A percentile compares a stretch with the other conserved stretches of the same genome.
These are phyloP conservation scores for Adoxophyes honmai DNA, from an alignment of 1,140 invertebrate genomes.

Conservation along the genomic window DNA sequence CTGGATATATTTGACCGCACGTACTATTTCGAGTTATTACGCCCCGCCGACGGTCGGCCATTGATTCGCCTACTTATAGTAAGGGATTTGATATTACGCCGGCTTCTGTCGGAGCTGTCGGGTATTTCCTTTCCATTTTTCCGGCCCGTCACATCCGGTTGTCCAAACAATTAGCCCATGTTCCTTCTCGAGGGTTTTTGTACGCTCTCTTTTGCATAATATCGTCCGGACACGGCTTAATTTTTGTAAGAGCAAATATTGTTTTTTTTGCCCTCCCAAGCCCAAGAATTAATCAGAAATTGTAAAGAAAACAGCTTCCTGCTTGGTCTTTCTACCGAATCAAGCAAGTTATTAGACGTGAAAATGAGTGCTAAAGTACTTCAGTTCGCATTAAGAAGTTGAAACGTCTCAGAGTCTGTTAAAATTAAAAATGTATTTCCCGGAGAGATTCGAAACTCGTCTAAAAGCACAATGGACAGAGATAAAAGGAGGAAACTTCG, in stretches of 20 bases:
- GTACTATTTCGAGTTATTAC: slow-evolving; percentile 3
- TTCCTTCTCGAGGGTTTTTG: slow-evolving; percentile 24
- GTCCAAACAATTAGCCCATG: slow-evolving; percentile 47
- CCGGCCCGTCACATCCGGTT: slow-evolving; percentile 44
- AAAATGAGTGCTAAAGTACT: neutral
- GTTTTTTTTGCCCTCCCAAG: slow-evolving; percentile 17
- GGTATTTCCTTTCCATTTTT: slow-evolving; percentile 48
- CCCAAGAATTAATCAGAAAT: neutral
- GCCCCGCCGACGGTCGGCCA: neutral
- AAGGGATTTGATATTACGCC: slow-evolving; percentile 23
- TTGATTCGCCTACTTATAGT: neutral
- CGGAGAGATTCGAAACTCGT: slow-evolving; percentile 13
- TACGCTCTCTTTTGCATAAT: slow-evolving; percentile 36
- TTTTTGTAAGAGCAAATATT: slow-evolving; percentile 42
- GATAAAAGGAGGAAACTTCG: slow-evolving; percentile 26
- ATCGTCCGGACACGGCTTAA: slow-evolving; percentile 36
- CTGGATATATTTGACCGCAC: too few relatives aligned
- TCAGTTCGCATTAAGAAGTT: slow-evolving; percentile 8
- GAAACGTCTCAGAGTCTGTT: neutral
- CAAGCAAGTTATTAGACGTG: slow-evolving; percentile 2
- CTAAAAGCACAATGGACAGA: slow-evolving; percentile 18
- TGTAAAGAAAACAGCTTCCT: neutral
- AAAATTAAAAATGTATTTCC: slow-evolving; percentile 32
- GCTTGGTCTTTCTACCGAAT: neutral
- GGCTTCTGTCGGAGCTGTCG: slow-evolving; percentile 29